A percentile compares a stretch with the other conserved stretches of the same genome.
phyloP scores from a whole-genome alignment of 2,797 vertebrate species.

The Phrynocephalus vlangalii region DNA sequence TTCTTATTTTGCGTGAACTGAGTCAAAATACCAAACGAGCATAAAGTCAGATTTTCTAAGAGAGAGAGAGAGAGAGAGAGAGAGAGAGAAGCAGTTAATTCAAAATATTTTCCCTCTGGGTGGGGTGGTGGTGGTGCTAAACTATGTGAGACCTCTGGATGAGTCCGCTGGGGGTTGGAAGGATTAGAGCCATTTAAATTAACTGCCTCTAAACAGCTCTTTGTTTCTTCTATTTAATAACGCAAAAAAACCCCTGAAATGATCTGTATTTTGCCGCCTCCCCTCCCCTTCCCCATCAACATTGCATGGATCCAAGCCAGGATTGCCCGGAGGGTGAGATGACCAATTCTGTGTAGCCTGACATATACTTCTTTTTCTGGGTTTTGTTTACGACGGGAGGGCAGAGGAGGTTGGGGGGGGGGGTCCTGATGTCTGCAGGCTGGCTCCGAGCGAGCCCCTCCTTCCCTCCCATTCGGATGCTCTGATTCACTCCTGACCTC shows the following conservation, averaged over 20 bases:
- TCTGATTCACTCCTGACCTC: slow-evolving; percentile 76
- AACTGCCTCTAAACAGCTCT: neutral
- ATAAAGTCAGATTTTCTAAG: slow-evolving; percentile 17
- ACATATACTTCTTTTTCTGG: neutral
- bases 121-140: too few relatives aligned
- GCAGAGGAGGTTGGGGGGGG: slow-evolving; percentile 40
- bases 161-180: neutral
- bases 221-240: neutral
- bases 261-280: neutral
- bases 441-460: slow-evolving; percentile 71
- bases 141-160: neutral
- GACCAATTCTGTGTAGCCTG: neutral
- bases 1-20: slow-evolving; percentile 29
- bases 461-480: slow-evolving; percentile 52
- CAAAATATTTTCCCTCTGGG: neutral
- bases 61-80: neutral
- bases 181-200: neutral
- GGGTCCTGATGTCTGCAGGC: slow-evolving; percentile 73
- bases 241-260: neutral
- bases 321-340: neutral
- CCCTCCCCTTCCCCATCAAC: neutral
- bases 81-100: neutral
- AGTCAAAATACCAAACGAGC: slow-evolving; percentile 38
- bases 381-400: slow-evolving; percentile 53
- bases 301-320: neutral